Evolutionary conservation across 2,888 invertebrate genomes (phyloP).

Genomic region (Thymelicus acteon): DNA sequence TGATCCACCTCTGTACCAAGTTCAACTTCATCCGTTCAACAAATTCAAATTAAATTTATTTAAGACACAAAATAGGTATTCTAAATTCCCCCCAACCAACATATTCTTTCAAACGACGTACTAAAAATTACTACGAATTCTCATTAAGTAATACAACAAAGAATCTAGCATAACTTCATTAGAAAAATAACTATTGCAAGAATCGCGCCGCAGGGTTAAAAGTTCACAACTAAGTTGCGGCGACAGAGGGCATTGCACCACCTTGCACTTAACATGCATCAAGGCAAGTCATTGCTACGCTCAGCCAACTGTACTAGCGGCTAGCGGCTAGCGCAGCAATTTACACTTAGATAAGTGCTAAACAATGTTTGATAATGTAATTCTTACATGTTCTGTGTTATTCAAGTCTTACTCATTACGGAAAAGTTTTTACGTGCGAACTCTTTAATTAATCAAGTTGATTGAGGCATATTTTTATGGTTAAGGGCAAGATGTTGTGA

Average conservation of each 20-base stretch:
- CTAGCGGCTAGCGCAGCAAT: slow-evolving; percentile 18
- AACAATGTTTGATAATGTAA: slow-evolving; percentile 24
- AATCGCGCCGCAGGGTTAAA: slow-evolving; percentile 19
- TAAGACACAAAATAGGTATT: too few species aligned
- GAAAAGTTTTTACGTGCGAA: too few species aligned
- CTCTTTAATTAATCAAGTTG: too few species aligned
- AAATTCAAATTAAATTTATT: too few species aligned
- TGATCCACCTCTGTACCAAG: too few species aligned
- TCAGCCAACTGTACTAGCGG: slow-evolving; percentile 6
- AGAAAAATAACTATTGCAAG: not conserved
- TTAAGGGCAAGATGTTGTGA: too few species aligned
- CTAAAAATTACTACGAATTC: not conserved
- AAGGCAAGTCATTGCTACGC: slow-evolving; percentile 55
- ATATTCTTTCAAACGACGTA: too few species aligned
- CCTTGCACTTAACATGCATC: slow-evolving; percentile 79
- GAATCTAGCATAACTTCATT: too few species aligned
- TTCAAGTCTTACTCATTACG: too few species aligned
- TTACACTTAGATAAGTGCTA: slow-evolving; percentile 21
- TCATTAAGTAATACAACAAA: not conserved
- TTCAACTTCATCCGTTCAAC: too few species aligned
- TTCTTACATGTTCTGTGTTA: not conserved
- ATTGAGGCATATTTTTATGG: too few species aligned
- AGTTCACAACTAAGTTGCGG: slow-evolving; percentile 52
- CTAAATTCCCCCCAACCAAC: too few species aligned
- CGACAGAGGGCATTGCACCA: slow-evolving; percentile 71